Evolutionary conservation across 2,888 invertebrate genomes (phyloP), one percentile per base, ranked within the genome.

Genomic region (Oxycera nigricornis): DNA sequence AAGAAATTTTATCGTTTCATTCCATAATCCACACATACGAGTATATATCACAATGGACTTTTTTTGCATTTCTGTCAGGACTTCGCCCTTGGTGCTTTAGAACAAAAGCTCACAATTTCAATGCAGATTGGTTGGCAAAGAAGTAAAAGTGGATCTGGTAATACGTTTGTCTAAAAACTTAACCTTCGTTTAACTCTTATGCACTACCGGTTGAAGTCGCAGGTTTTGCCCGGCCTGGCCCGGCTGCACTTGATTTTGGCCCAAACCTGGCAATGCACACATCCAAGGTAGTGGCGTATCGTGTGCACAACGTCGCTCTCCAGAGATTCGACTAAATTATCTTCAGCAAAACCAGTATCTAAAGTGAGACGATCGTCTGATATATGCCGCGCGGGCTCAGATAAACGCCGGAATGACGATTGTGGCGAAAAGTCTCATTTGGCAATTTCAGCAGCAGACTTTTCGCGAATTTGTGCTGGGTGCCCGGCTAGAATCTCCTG

Each of bases 301-400:
- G 52, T 46, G 52, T 20, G 22, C 22, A 55, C 52, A 20, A n/a
- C 24, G 52, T 11, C 52, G 20, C 52, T 55, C 20, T 55, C 22
- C 20, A 20, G 52, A 55, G 2, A 59, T 59, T 59, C 22, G 59
- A 6, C 26, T 28, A 30, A 59, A 59, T 59, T 59, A 30, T 59
- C 30, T 6, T 6, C 2, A 28, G 3, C 7, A 55, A 59, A 59
- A 59, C 59, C 59, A 59, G 59, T 59, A 59, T 59, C 6, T 59
- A 9, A 20, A 14, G 28, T 59, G 30, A 59, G 30, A 30, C 30
- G 30, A 59, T 59, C 59, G 59, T 28, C 59, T 59, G 30, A 30
- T 46, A 59, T 59, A 20, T 55, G 52, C 52, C 22, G 11, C 24
- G 52, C 3, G 9, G 35, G 46, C 14, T 11, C 3, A 46, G 46